Evolutionary conservation across 2,888 invertebrate genomes (phyloP), one percentile per base, ranked within the genome.

Genomic region (Acanthococcus lagerstroemiae): DNA sequence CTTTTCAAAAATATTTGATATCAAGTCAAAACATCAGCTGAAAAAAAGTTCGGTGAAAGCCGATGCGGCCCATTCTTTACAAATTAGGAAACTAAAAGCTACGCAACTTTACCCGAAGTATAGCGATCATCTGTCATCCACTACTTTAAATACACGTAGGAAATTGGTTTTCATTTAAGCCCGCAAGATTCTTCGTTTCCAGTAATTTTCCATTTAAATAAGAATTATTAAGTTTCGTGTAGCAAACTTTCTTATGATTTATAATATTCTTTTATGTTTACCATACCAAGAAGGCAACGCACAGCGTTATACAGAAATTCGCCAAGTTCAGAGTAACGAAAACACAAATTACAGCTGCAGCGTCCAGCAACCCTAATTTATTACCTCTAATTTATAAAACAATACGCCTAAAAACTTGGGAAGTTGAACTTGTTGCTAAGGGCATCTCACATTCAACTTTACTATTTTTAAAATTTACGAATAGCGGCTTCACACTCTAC

Each of bases 191-290:
- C n/a, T n/a, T n/a, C n/a, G n/a, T 37, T 37, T 37, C 37, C 12
- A 37, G n/a, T 9, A 15, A 37, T 46, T 58, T 58, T 25, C 26
- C 46, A 25, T 46, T 45, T 58, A 58, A 58, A 58, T 58, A 45
- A 58, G 58, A 58, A 58, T 58, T 58, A 58, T 58, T 58, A 58
- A 58, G 58, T 58, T 58, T 58, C 44, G 26, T 25, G 37, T 46
- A 46, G 24, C 22, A 46, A 58, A 58, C 58, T 58, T 58, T 58
- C 46, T 46, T 46, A 58, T 58, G 58, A 58, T 58, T 58, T 58
- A 58, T 58, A 56, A 15, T 15, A 56, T 45, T n/a, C 46, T 45
- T 58, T 58, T 58, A 58, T 37, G 37, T n/a, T 37, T n/a, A 37
- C n/a, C n/a, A n/a, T n/a, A n/a, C n/a, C n/a, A n/a, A n/a, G n/a